Evolutionary conservation across 1,140 invertebrate genomes (phyloP), one percentile per base, ranked within the genome.

Genomic region (Stratiolaelaps scimitus): DNA sequence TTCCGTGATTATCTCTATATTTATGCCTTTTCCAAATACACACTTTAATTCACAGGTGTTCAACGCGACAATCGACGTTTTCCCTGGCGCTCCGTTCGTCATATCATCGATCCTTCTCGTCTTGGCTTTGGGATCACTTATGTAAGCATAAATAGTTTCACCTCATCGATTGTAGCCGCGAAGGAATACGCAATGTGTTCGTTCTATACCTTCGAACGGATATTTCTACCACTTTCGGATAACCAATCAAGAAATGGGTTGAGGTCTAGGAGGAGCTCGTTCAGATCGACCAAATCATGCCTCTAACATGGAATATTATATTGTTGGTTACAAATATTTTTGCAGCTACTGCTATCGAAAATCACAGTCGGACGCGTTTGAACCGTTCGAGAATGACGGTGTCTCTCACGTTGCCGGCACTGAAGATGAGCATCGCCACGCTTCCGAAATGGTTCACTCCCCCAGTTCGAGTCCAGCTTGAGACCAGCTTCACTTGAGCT

Each of bases 351-450:
- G 53, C 10, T 60, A 60, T 26, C 15, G 53, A 23, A 60, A 26
- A 26, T 60, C 53, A 15, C 17, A 40, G 10, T 40, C 34, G 15
- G 53, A 60, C 53, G 2, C 17, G 26, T 60, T 60, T 34, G 53
- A 60, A 26, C 53, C 34, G 26, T 60, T 60, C 53, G 53, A 60
- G 34, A 34, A 60, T 15, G 53, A 60, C 17, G 53, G 53, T 20
- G 23, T 40, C 34, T 40, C 34, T 40, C 34, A 40, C 4, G 34
- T 10, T 6, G 5, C 34, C 10, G 10, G 10, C 34, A 40, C 4
- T 10, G 34, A 40, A 4, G 34, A 40, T 40, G 34, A 40, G 34
- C 34, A 40, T 40, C 10, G 10, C 34, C 34, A 40, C 4, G 34
- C 5, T 40, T 40, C 34, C 34, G 34, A 40, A 10, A 40, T 40